Evolutionary conservation across 2,113 vertebrate species (phyloP), one percentile per base, ranked within the genome.

Genomic region (Nannospalax galili): DNA sequence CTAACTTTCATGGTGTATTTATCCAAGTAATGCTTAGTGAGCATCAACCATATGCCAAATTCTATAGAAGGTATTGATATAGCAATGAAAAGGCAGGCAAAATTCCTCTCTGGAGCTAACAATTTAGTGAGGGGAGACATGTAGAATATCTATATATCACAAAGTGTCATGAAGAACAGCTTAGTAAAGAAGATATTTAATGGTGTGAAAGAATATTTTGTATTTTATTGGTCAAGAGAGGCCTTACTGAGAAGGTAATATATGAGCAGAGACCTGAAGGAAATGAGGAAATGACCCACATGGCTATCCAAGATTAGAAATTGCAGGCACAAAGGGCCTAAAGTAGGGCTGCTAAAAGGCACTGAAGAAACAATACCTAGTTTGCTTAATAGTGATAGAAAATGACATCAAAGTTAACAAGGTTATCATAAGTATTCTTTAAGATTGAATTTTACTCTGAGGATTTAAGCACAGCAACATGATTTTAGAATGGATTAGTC

Each of bases 251-350:
- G 78, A 95, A 69, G 12, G 5, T 77, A 20, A 80, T 65, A 93
- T 65, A 45, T 93, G 60, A 93, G 22, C 56, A 93, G 65, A 84
- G 10, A 56, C 15, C 70, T 72, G 35, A 93, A 94, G 7, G 28
- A 94, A 91, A 85, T 60, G 14, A 97, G 20, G 22, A 87, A n/a
- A 28, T 91, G 28, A 94, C 2, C 64, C 28, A 78, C 37, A 16
- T 81, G 48, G 32, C 30, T 84, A 91, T 89, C 42, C 88, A 64
- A 75, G 28, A 70, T 90, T 87, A 86, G 9, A 97, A 91, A 84
- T 69, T 80, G 14, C 24, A 93, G 84, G 32, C 72, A 30, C 52
- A 93, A 90, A 88, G 17, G 56, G 10, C 42, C 87, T 77, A 52
- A 95, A 32, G 45, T 42, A 90, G 52, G 30, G 64, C n/a, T n/a